phyloP scores from a whole-genome alignment of 2,113 vertebrate species.

The Tapirus terrestris region DNA sequence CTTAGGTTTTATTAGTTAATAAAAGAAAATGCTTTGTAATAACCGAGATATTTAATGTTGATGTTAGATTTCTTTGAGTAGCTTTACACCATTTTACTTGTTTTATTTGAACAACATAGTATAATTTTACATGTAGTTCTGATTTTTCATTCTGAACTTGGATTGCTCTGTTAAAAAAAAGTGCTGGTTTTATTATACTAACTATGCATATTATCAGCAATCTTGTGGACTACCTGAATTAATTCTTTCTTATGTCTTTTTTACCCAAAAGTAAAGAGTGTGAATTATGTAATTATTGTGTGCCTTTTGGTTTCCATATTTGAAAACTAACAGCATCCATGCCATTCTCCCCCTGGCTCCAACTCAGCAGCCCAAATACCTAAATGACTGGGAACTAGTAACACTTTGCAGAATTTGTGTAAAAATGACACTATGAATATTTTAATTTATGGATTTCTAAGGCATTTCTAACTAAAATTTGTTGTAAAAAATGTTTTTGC shows the following conservation, averaged over 20 bases:
- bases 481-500: neutral
- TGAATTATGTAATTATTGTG: neutral
- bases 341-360: no score
- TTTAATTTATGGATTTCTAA: neutral
- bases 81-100: neutral
- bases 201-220: neutral
- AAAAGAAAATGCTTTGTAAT: neutral
- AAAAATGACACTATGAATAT: neutral
- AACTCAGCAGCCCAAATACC: neutral
- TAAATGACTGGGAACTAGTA: neutral
- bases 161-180: neutral
- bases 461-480: neutral
- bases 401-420: neutral
- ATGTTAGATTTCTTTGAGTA: neutral
- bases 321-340: neutral
- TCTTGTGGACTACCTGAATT: neutral
- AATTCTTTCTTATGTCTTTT: neutral
- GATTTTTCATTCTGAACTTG: neutral
- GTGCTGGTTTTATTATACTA: neutral
- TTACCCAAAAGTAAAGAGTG: neutral
- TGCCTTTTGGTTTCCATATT: neutral
- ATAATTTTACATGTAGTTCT: neutral
- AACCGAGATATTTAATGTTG: neutral
- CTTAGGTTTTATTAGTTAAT: neutral
- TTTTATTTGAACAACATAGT: neutral